These are phyloP conservation scores for Leucoraja erinaceus DNA, from an alignment of 2,113 vertebrate species.

Conservation along the genomic window DNA sequence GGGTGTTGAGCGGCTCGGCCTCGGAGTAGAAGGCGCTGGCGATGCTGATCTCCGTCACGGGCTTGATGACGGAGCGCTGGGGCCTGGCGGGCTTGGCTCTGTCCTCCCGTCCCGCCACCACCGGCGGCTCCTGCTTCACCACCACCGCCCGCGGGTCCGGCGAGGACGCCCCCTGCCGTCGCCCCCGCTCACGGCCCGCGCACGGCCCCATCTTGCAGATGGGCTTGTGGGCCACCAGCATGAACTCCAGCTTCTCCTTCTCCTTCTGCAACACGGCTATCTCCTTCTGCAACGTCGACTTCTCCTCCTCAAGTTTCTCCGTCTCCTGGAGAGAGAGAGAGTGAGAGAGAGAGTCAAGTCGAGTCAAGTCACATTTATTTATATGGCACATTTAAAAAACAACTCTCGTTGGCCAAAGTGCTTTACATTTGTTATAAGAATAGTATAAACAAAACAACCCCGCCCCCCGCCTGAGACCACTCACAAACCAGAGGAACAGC, in stretches of 20 bases:
- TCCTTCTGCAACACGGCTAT: slow-evolving; percentile 91
- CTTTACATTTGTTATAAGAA: no score
- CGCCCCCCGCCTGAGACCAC: no score
- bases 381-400: no score
- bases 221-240: slow-evolving; percentile 91
- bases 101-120: slow-evolving; percentile 51
- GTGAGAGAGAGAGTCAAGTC: not conserved
- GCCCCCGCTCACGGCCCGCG: slow-evolving; percentile 66
- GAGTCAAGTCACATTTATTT: no score
- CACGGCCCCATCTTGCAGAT: slow-evolving; percentile 78
- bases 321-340: slow-evolving; percentile 70
- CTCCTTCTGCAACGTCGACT: slow-evolving; percentile 90
- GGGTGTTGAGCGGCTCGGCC: slow-evolving; percentile 94
- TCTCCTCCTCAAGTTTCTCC: slow-evolving; percentile 92
- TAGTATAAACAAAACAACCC: no score
- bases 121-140: slow-evolving; percentile 82
- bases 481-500: no score
- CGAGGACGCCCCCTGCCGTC: slow-evolving; percentile 47
- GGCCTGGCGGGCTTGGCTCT: slow-evolving; percentile 52
- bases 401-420: no score
- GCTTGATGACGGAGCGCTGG: slow-evolving; percentile 94
- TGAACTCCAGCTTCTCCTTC: slow-evolving; percentile 97
- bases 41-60: slow-evolving; percentile 71
- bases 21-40: slow-evolving; percentile 76
- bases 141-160: slow-evolving; percentile 73